Percentiles rank a stretch among this genome's conserved stretches.
phyloP scores from a whole-genome alignment of 64 coral and sea anemone species.

The Exaiptasia diaphana region DNA sequence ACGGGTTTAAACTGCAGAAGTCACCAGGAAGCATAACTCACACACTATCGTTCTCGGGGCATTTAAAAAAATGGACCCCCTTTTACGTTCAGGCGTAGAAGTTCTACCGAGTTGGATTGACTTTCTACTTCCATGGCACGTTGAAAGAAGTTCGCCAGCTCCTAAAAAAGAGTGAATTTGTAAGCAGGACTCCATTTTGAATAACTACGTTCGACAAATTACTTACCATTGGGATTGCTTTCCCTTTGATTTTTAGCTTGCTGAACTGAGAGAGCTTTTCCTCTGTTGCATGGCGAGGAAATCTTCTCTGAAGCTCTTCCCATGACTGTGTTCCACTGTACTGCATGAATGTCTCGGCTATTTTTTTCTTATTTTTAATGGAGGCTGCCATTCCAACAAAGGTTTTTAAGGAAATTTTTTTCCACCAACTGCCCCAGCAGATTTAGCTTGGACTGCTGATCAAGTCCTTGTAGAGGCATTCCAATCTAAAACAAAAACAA shows the following conservation, averaged over 20 bases:
- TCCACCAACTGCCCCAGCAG: not conserved
- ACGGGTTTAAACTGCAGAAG: not conserved
- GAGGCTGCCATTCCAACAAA: not conserved
- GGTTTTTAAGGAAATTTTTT: not conserved
- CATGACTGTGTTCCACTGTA: not conserved
- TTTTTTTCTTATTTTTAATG: not conserved
- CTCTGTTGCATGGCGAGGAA: not conserved
- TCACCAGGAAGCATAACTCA: not conserved
- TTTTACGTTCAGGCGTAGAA: not conserved
- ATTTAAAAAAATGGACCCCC: not conserved
- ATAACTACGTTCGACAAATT: not conserved
- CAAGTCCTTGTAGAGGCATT: constrained; percentile 29
- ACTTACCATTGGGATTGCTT: not conserved
- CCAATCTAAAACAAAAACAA: not conserved
- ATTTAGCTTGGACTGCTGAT: constrained; percentile 1
- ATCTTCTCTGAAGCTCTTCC: not conserved
- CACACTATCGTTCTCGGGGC: not conserved
- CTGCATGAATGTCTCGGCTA: not conserved
- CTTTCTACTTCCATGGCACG: not conserved
- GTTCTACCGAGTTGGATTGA: not conserved
- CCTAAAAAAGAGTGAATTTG: not conserved
- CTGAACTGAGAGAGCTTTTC: not conserved
- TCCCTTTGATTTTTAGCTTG: not conserved
- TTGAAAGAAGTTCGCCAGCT: not conserved
- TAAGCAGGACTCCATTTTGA: not conserved